A percentile compares a stretch with the other conserved stretches of the same genome.
Evolutionary conservation across 2,888 invertebrate species (phyloP).

Genomic region (Eutolmus rufibarbis): DNA sequence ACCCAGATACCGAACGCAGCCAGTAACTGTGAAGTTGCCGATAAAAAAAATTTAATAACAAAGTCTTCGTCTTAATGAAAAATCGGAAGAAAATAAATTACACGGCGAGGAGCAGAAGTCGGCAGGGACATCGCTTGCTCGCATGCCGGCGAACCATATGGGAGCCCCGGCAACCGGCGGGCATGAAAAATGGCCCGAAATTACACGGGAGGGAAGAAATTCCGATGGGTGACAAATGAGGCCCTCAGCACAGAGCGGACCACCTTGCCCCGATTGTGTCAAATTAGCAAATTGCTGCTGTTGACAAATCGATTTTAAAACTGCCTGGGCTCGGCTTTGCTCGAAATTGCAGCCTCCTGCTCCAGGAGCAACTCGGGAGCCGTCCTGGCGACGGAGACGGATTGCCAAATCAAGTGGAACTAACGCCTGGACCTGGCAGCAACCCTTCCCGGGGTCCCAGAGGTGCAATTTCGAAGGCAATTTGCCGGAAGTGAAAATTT

Average conservation of each 20-base stretch:
- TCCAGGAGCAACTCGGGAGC: background rate
- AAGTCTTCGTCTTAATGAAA: slow-evolving; percentile 42
- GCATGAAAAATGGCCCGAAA: slow-evolving; percentile 40
- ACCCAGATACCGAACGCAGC: background rate
- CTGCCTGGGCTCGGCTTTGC: background rate
- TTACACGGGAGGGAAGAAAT: slow-evolving; percentile 25
- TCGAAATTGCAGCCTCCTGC: slow-evolving; percentile 1
- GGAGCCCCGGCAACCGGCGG: background rate
- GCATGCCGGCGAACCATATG: slow-evolving; percentile 19
- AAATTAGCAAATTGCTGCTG: slow-evolving; percentile 43
- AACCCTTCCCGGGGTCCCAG: background rate
- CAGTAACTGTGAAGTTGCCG: slow-evolving; percentile 19
- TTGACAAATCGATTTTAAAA: slow-evolving; percentile 42
- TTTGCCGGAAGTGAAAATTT: slow-evolving; percentile 10
- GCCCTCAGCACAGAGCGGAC: slow-evolving; percentile 25
- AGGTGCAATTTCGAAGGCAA: background rate
- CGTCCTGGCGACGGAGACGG: background rate
- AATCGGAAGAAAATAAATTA: slow-evolving; percentile 46
- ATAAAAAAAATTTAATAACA: slow-evolving; percentile 44
- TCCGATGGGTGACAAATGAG: slow-evolving; percentile 43
- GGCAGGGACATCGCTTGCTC: background rate
- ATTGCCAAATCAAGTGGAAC: slow-evolving; percentile 14
- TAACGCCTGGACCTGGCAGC: background rate
- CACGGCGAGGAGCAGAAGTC: background rate
- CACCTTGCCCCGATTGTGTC: slow-evolving; percentile 36